These are phyloP conservation scores for Microctenopoma stevenorrisi DNA, from an alignment of 2,797 vertebrate species.

Conservation along the genomic window DNA sequence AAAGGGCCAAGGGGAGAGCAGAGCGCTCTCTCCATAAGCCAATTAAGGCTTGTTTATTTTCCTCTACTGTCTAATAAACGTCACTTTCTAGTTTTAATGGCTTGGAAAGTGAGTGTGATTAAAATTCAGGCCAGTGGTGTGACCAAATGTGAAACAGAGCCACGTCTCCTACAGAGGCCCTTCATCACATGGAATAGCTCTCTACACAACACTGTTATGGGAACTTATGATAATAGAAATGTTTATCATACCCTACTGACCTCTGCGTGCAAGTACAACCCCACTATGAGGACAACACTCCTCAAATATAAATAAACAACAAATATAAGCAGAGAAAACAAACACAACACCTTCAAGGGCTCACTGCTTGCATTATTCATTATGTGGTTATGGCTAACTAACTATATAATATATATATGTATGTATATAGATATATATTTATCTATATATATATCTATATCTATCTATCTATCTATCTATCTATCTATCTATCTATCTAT, in stretches of 20 bases:
- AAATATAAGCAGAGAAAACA: conserved; percentile 36
- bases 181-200: conserved; percentile 60
- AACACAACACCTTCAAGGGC: conserved; percentile 24
- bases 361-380: conserved; percentile 21
- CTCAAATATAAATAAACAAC: not conserved
- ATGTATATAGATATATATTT: too few relatives aligned
- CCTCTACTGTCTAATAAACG: conserved; percentile 77
- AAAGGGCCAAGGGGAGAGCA: conserved; percentile 56
- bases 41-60: conserved; percentile 83
- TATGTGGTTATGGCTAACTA: not conserved
- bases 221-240: conserved; percentile 70
- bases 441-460: too few relatives aligned
- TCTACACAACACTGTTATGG: conserved; percentile 50
- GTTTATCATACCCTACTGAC: conserved; percentile 66
- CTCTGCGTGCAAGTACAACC: conserved; percentile 45
- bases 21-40: conserved; percentile 52
- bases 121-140: conserved; percentile 68
- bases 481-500: too few relatives aligned
- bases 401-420: too few relatives aligned
- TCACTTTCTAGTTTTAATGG: conserved; percentile 80
- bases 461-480: too few relatives aligned
- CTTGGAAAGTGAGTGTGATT: conserved; percentile 77
- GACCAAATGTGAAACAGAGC: conserved; percentile 63
- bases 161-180: conserved; percentile 40
- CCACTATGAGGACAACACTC: conserved; percentile 29